phyloP scores from a whole-genome alignment of 2,113 vertebrate genomes.

The Brachirus orientalis region DNA sequence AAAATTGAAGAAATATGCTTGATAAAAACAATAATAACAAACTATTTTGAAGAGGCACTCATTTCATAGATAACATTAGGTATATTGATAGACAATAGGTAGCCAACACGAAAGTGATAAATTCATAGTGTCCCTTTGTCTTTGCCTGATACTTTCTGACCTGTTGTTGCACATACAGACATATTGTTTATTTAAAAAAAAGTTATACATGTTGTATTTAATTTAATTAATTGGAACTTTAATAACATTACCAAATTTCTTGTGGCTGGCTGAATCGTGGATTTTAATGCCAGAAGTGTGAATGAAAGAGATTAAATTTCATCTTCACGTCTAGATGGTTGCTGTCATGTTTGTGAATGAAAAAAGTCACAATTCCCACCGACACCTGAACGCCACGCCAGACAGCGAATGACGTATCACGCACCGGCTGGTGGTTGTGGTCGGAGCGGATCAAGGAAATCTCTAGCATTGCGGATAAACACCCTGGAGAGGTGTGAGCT shows the following conservation, averaged over 20 bases:
- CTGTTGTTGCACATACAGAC: slow-evolving; percentile 21
- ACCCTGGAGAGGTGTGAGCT: slow-evolving; percentile 48
- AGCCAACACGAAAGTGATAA: background rate
- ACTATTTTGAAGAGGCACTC: no score
- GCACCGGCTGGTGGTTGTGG: slow-evolving; percentile 47
- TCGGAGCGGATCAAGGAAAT: slow-evolving; percentile 52
- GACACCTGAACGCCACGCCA: slow-evolving; percentile 4
- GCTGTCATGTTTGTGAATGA: background rate
- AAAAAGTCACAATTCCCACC: background rate
- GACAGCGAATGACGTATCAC: slow-evolving; percentile 49
- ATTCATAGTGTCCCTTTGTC: background rate
- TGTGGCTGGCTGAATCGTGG: no score
- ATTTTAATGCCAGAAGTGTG: no score
- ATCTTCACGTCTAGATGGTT: no score
- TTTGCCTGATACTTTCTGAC: slow-evolving; percentile 74
- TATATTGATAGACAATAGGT: no score
- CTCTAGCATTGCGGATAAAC: slow-evolving; percentile 62
- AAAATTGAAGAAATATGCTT: no score
- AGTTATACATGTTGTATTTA: no score
- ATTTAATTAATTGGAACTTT: no score
- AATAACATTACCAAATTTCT: no score
- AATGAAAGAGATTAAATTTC: no score
- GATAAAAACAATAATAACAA: no score
- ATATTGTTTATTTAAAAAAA: background rate
- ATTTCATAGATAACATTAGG: no score